A percentile compares a stretch with the other conserved stretches of the same genome.
Evolutionary conservation across 1,140 invertebrate species (phyloP).

Genomic region (Hestina assimilis): DNA sequence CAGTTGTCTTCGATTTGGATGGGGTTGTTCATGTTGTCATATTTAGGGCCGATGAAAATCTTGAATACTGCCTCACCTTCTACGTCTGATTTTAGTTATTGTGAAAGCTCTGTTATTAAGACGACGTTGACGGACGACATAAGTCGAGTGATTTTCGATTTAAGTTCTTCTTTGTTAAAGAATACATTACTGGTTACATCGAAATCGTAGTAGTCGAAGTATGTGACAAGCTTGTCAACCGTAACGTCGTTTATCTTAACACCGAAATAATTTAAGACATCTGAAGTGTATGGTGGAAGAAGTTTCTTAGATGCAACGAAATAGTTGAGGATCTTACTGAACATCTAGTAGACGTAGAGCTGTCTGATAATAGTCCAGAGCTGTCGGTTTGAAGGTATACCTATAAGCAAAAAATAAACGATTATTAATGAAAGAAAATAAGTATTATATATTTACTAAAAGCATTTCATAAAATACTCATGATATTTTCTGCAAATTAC

Average conservation of each 20-base stretch:
- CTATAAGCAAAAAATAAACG: slow-evolving; percentile 29
- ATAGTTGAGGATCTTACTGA: slow-evolving; percentile 80
- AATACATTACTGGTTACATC: slow-evolving; percentile 73
- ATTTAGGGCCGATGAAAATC: slow-evolving; percentile 81
- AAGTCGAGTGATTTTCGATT: slow-evolving; percentile 38
- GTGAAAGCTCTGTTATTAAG: slow-evolving; percentile 83
- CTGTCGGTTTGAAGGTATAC: slow-evolving; percentile 70
- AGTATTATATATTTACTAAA: not conserved
- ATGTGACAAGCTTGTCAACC: slow-evolving; percentile 77
- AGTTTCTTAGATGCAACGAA: slow-evolving; percentile 80
- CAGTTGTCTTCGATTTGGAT: slow-evolving; percentile 79
- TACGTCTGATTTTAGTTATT: slow-evolving; percentile 81
- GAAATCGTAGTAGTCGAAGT: slow-evolving; percentile 78
- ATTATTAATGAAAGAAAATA: not conserved
- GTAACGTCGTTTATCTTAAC: slow-evolving; percentile 79
- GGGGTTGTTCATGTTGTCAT: slow-evolving; percentile 75
- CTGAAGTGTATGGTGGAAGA: slow-evolving; percentile 79
- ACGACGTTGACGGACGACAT: slow-evolving; percentile 79
- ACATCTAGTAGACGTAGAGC: slow-evolving; percentile 81
- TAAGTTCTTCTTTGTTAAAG: slow-evolving; percentile 42
- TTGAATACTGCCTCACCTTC: slow-evolving; percentile 78
- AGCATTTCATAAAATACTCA: not conserved
- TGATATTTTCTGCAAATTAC: no score
- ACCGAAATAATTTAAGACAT: slow-evolving; percentile 78
- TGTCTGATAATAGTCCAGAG: slow-evolving; percentile 79